Base-by-base conservation (phyloP, 2,113 vertebrate genomes). In the Hemicordylus capensis region DNA sequence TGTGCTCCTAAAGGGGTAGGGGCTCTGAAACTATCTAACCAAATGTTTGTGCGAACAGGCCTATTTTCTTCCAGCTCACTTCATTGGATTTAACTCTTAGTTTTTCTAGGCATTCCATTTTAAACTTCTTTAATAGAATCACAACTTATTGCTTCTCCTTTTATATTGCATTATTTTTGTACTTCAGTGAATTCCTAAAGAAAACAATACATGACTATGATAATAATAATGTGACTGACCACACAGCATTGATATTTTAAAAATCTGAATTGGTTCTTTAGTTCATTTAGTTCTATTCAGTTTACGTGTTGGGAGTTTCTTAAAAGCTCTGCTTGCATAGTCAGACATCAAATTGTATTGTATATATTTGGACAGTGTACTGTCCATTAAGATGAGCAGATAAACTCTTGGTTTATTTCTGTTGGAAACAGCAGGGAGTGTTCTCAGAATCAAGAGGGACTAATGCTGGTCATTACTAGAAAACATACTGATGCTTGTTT, bases 281-380 rank as follows among this genome's bases (percentile, higher is more conserved):
- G n/a, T n/a, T n/a, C n/a, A n/a, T n/a, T n/a, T n/a, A n/a, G n/a
- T n/a, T n/a, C n/a, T n/a, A n/a, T n/a, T n/a, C n/a, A n/a, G n/a
- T n/a, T n/a, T 75, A 66, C 46, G 72, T 64, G 22, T 75, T 58
- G 58, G 58, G 58, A 44, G 44, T 48, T 22, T 63, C 46, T 6
- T 75, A 22, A 48, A 75, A 51, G n/a, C 61, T 83, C 48, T 76
- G 24, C 34, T 84, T 75, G n/a, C 44, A 39, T 76, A 64, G 14
- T 75, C 58, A 83, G n/a, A 75, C 42, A 76, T 76, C 82, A 64
- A 76, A 84, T 39, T 84, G 72, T n/a, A n/a, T n/a, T n/a, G n/a
- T n/a, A n/a, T n/a, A n/a, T 20, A 64, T 84, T 84, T 66, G 58
- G 70, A 84, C 76, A n/a, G n/a, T 66, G 39, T 84, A 76, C n/a